A percentile compares a stretch with the other conserved stretches of the same genome.
Evolutionary conservation across 2,113 vertebrate genomes (phyloP).

Genomic region (Mugil cephalus): DNA sequence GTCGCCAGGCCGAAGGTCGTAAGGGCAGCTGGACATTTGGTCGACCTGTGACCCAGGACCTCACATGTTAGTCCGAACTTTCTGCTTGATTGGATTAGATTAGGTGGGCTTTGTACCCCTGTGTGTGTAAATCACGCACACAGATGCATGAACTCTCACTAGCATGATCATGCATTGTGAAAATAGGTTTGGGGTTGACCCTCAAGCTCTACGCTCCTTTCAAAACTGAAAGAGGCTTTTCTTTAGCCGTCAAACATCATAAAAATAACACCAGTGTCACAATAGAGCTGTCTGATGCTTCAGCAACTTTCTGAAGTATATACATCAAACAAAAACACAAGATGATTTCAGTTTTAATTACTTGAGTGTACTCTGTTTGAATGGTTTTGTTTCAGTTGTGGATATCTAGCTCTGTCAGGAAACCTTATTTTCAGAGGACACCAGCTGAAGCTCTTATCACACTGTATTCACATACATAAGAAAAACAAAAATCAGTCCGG

Average conservation of each 20-base stretch:
- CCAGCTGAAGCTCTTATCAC: conserved; percentile 12
- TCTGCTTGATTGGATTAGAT: conserved; percentile 72
- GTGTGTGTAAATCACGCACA: conserved; percentile 45
- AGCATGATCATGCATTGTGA: conserved; percentile 23
- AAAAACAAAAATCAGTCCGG: conserved; percentile 3
- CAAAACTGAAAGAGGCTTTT: not conserved
- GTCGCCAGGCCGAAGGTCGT: conserved; percentile 63
- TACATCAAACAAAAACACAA: not conserved
- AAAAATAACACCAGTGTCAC: not conserved
- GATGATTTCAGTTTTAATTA: conserved; percentile 17
- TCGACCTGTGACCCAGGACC: conserved; percentile 72
- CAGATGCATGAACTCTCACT: conserved; percentile 10
- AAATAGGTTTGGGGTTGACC: not conserved
- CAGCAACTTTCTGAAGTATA: not conserved
- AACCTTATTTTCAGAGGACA: conserved; percentile 23
- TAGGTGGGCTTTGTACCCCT: conserved; percentile 45
- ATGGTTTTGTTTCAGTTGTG: not conserved
- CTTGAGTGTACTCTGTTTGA: too few relatives aligned
- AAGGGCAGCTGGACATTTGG: conserved; percentile 77
- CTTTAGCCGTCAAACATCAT: not conserved
- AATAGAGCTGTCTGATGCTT: too few relatives aligned
- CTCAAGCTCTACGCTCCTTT: not conserved
- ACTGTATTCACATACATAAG: not conserved
- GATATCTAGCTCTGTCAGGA: conserved; percentile 19
- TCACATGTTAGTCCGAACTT: conserved; percentile 60